Conservation (phyloP, 2,888 invertebrate species). For the Platycnemis pennipes region DNA sequence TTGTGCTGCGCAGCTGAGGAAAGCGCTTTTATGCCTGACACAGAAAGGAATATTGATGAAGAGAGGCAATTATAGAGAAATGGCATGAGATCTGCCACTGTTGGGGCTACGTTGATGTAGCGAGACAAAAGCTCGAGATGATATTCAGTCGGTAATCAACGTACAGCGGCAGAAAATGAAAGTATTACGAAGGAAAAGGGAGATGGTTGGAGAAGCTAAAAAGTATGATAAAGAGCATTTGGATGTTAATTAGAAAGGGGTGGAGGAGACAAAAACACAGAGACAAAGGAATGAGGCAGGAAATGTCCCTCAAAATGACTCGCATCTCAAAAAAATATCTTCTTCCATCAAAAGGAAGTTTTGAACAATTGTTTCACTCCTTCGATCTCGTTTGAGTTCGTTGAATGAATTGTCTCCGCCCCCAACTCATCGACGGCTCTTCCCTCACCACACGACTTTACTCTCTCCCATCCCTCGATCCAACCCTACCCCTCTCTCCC, state of each 20-base stretch:
- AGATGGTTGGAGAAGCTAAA: background rate
- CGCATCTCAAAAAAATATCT: conserved; percentile 15
- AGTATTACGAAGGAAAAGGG: background rate
- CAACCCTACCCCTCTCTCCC: background rate
- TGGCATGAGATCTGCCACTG: background rate
- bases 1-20: background rate
- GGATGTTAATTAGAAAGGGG: background rate
- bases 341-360: conserved; percentile 32
- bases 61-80: background rate
- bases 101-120: background rate
- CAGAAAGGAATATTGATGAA: background rate
- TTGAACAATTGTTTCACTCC: conserved; percentile 43
- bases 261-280: background rate
- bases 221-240: background rate
- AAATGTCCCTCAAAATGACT: background rate
- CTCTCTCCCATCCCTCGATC: background rate
- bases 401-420: background rate
- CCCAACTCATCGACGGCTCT: background rate
- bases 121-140: background rate
- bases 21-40: background rate
- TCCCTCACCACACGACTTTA: background rate
- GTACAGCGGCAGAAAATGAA: background rate
- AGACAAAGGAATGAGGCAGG: background rate
- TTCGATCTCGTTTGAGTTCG: background rate
- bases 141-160: background rate